Evolutionary conservation across 2,113 vertebrate species (phyloP).

Genomic region (Cebidichthys violaceus): DNA sequence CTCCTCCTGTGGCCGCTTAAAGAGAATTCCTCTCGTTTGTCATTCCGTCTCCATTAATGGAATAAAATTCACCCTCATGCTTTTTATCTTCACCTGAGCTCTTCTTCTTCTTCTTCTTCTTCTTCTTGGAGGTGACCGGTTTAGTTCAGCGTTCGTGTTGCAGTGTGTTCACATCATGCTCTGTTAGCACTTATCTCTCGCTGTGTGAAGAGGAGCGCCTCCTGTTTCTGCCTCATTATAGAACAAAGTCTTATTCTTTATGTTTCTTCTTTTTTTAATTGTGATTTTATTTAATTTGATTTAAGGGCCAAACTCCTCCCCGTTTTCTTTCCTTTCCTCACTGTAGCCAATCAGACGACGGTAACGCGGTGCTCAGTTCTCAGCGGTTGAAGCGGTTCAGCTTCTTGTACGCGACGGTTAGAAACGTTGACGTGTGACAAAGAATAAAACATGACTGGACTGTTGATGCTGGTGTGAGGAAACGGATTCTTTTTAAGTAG

Average conservation of each 20-base stretch:
- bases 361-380: background rate
- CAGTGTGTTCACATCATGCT: background rate
- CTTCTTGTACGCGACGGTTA: conserved; percentile 1
- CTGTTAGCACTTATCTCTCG: conserved; percentile 36
- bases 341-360: conserved; percentile 9
- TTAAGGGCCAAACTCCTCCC: conserved; percentile 23
- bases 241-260: conserved; percentile 28
- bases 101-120: background rate
- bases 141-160: conserved; percentile 26
- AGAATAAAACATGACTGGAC: background rate
- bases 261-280: conserved; percentile 5
- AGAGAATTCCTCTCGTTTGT: conserved; percentile 48
- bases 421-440: conserved; percentile 20
- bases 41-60: conserved; percentile 62
- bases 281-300: conserved; percentile 51
- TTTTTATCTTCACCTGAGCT: conserved; percentile 1
- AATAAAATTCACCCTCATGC: conserved; percentile 11
- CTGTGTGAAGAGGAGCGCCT: background rate
- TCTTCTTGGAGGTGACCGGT: background rate
- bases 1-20: conserved; percentile 14
- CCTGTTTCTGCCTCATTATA: background rate
- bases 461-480: background rate
- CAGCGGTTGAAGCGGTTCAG: conserved; percentile 29
- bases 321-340: background rate
- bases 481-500: background rate